Base-by-base conservation (phyloP, 2,113 vertebrate species). In the Plestiodon gilberti region DNA sequence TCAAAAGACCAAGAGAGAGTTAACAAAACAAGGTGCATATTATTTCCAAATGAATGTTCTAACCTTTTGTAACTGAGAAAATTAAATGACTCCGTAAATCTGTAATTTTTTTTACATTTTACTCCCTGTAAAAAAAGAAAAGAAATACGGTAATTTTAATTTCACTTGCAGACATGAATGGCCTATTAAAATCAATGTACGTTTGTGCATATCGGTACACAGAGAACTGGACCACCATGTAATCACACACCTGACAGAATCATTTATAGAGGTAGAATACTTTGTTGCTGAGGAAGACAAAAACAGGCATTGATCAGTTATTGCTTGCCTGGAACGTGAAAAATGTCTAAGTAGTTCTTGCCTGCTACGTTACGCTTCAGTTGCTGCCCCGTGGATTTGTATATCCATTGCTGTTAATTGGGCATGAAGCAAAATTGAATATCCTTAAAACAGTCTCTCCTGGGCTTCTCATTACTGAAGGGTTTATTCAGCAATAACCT, bases 401-500 rank as follows among this genome's bases (percentile, higher is more conserved):
- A 85, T 25, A 48, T 70, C 25, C 76, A 81, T 55, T 87, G 69
- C 84, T 83, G 77, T 79, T 82, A 80, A 82, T 87, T 25, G 91
- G 83, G 90, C 91, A 93, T 67, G 70, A 74, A 91, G 35, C 74
- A 82, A 91, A 94, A 87, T 48, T 52, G 55, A 88, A 35, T 78
- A 67, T 59, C 15, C n/a, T 74, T 93, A 83, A 67, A 87, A 84
- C 59, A 78, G 75, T 43, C 71, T 83, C 78, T 88, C 73, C 84
- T 62, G 64, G 13, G 78, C 25, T 79, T 62, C 1, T 85, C 88
- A 88, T 84, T 77, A 38, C n/a, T 78, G 52, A 88, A 81, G 2
- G 59, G 76, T 92, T 81, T 59, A 84, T 87, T 93, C 82, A 87
- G 83, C 83, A 93, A 88, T 43, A 88, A 89, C 67, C 81, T 89